phyloP scores from a whole-genome alignment of 1,140 invertebrate species.

The Agrilus planipennis region DNA sequence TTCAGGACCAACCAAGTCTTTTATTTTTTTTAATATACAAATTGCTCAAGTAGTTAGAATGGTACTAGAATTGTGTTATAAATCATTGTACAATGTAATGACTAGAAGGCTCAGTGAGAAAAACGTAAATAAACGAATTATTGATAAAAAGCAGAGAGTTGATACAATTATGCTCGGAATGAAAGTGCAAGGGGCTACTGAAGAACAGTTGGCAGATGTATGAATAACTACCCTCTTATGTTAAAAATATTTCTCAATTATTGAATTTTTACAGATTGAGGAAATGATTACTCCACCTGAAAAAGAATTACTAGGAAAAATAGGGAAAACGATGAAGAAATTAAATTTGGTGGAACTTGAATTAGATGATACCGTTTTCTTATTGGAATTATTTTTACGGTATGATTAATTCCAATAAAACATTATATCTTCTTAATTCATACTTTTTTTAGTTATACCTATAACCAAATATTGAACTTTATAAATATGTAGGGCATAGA shows the following conservation, averaged over 20 bases:
- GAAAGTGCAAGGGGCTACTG: conserved; percentile 57
- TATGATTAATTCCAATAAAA: conserved; percentile 18
- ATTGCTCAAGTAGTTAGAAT: conserved; percentile 57
- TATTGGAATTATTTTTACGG: conserved; percentile 48
- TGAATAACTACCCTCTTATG: conserved; percentile 17
- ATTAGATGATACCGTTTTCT: conserved; percentile 61
- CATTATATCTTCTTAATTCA: neutral
- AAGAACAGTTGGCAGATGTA: conserved; percentile 66
- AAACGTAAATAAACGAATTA: conserved; percentile 54
- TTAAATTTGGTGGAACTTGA: conserved; percentile 54
- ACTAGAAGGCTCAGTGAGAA: conserved; percentile 49
- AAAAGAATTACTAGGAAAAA: conserved; percentile 50
- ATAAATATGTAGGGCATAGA: too few species aligned
- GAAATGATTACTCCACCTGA: conserved; percentile 71
- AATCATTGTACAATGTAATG: conserved; percentile 60
- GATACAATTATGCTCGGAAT: conserved; percentile 66
- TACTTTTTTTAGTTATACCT: too few species aligned
- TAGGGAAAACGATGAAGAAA: conserved; percentile 52
- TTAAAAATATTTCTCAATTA: conserved; percentile 10
- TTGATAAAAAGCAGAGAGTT: conserved; percentile 75
- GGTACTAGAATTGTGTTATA: conserved; percentile 61
- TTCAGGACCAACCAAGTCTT: conserved; percentile 48
- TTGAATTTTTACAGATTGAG: conserved; percentile 53
- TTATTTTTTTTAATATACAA: conserved; percentile 66
- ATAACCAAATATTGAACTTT: too few species aligned